Evolutionary conservation across 2,888 invertebrate genomes (phyloP), one percentile per base, ranked within the genome.

Genomic region (Volucella inflata): DNA sequence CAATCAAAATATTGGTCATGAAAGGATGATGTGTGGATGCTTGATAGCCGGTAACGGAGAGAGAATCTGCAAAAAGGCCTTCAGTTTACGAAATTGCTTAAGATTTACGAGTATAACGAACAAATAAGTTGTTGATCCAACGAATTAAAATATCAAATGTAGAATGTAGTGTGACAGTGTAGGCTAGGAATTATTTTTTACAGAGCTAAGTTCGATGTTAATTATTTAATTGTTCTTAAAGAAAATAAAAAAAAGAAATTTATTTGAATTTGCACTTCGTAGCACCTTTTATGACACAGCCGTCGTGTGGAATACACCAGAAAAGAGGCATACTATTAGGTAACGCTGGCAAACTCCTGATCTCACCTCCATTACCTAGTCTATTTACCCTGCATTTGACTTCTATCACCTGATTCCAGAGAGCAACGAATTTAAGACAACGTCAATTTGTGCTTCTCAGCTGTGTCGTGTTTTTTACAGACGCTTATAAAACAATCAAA

Each of bases 1-100:
- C 90, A 90, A 53, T 88, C 90, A 50, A 92, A 92, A 87, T 92
- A 92, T 88, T 92, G 92, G 92, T 90, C 91, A 79, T 91, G 51
- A 84, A 48, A 17, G n/a, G 10, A 9, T 17, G 11, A 50, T 3
- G 6, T 30, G 30, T 30, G 44, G n/a, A 1, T 48, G 9, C 0
- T 6, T 1, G 48, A 14, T 12, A 14, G 12, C n/a, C 4, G 21
- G 12, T 9, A n/a, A 46, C 21, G 44, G n/a, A 65, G 46, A 64
- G 53, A 80, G 60, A 76, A 79, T 70, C 65, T 79, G 80, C 79
- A 79, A 84, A 78, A 71, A 57, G 68, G 68, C 83, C 57, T 64
- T 68, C 21, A 68, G 60, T 71, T 77, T 77, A 65, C 53, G n/a
- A 67, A 76, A 59, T 51, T 57, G 36, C 60, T 50, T 1, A 42